phyloP scores from a whole-genome alignment of 2,888 invertebrate genomes.

The Lomographa bimaculata region DNA sequence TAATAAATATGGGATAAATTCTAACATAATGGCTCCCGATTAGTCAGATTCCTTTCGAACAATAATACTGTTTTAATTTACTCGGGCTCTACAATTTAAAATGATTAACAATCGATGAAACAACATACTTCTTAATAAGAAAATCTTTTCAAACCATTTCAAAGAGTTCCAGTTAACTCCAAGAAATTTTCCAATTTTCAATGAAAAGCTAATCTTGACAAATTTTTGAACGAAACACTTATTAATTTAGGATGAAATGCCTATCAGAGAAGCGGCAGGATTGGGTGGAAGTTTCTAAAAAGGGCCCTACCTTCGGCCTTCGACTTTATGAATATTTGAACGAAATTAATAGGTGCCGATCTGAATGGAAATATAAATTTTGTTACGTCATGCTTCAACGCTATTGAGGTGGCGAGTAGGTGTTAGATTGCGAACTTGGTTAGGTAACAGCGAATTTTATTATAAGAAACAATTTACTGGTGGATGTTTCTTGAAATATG shows the following conservation, averaged over 20 bases:
- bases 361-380: slow-evolving; percentile 19
- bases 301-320: slow-evolving; percentile 12
- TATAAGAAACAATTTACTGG: too few species aligned
- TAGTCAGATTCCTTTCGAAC: too few species aligned
- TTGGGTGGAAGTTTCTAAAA: slow-evolving; percentile 13
- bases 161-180: slow-evolving; percentile 7
- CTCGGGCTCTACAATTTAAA: too few species aligned
- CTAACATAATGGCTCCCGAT: too few species aligned
- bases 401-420: too few species aligned
- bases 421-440: too few species aligned
- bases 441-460: too few species aligned
- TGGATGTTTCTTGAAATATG: too few species aligned
- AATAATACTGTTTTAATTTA: too few species aligned
- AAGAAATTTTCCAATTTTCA: slow-evolving; percentile 7
- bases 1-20: too few species aligned
- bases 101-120: too few species aligned
- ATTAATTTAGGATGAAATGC: slow-evolving; percentile 9
- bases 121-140: slow-evolving; percentile 5
- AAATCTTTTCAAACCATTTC: slow-evolving; percentile 3
- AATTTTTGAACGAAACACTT: slow-evolving; percentile 14
- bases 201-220: slow-evolving; percentile 16
- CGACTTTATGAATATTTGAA: slow-evolving; percentile 23
- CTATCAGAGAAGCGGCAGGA: slow-evolving; percentile 8
- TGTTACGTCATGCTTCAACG: slow-evolving; percentile 8
- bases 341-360: slow-evolving; percentile 20